Conservation (phyloP, 2,888 invertebrate genomes). For the Drosophila nr. perissopoda region DNA sequence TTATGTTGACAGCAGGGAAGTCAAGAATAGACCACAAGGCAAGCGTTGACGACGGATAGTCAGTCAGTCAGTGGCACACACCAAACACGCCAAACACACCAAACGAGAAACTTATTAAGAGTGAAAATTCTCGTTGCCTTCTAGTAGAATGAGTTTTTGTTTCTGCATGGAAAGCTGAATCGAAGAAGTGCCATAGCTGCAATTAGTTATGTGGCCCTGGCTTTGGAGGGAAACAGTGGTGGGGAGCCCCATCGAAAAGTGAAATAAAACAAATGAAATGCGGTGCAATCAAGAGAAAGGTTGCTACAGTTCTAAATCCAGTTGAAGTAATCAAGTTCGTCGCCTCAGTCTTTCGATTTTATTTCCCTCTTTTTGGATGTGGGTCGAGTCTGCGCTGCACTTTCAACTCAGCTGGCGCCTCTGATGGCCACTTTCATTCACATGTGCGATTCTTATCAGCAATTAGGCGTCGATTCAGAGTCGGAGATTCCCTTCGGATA, state of each 20-base stretch:
- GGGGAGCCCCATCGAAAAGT: slow-evolving; percentile 52
- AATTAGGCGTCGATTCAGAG: slow-evolving; percentile 49
- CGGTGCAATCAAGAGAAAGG: slow-evolving; percentile 56
- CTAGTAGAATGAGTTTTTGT: slow-evolving; percentile 61
- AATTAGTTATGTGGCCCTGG: slow-evolving; percentile 57
- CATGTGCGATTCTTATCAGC: slow-evolving; percentile 64
- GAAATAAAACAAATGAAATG: slow-evolving; percentile 65
- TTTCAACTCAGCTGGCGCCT: slow-evolving; percentile 49
- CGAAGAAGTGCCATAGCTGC: slow-evolving; percentile 47
- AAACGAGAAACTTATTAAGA: slow-evolving; percentile 77
- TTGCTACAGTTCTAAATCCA: slow-evolving; percentile 44
- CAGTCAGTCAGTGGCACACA: slow-evolving; percentile 76
- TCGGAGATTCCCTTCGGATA: slow-evolving; percentile 37
- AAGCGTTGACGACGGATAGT: slow-evolving; percentile 49
- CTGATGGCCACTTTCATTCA: slow-evolving; percentile 43
- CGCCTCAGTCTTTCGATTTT: slow-evolving; percentile 39
- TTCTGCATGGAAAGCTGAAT: slow-evolving; percentile 64
- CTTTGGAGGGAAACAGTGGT: slow-evolving; percentile 27
- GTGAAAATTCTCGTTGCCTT: slow-evolving; percentile 67
- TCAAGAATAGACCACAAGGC: slow-evolving; percentile 41
- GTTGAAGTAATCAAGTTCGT: slow-evolving; percentile 42
- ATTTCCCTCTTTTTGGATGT: slow-evolving; percentile 25
- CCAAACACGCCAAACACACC: slow-evolving; percentile 57
- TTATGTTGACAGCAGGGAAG: slow-evolving; percentile 57
- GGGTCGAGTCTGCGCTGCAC: slow-evolving; percentile 54